Base-by-base conservation (phyloP, 2,888 invertebrate species). In the Diogma glabrata region DNA sequence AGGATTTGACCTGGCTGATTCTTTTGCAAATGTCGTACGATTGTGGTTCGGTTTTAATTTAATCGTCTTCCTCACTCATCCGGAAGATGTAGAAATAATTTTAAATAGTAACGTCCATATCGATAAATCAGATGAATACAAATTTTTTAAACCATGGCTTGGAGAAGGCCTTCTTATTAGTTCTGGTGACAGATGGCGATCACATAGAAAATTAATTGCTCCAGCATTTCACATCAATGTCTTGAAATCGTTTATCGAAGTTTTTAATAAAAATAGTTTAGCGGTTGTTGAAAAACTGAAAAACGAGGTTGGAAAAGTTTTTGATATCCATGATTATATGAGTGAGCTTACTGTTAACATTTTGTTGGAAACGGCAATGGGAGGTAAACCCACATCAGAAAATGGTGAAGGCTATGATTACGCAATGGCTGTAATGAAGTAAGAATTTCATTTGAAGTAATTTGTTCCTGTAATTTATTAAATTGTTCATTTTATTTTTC, bases 151-250 rank as follows among this genome's bases (percentile, higher is more conserved):
- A 60, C 86, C 86, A 0, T 87, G 87, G 87, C 77, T 87, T 49
- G 87, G 87, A 16, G 79, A 86, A 61, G 87, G 87, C 52, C 72
- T 87, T 7, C 77, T 87, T 9, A 86, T 87, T 51, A 86, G 86
- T 54, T 78, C 81, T 54, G 85, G 85, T 30, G 78, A 80, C 51
- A 85, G 84, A 73, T 88, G 88, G 87, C 77, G 82, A 33, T 78
- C 82, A 1, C 87, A 88, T 64, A 75, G 88, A 24, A 87, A 87
- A 72, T 75, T 88, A 65, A 88, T 88, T 55, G 87, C 87, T 0
- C 87, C 88, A 10, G 86, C 87, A 38, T 88, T 88, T 74, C 87
- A 87, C 62, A 77, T 87, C 62, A 87, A 87, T 63, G 84, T 88
- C 2, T 68, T 88, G 33, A 88, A 87, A 68, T 84, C 84, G 1